Evolutionary conservation across 2,888 invertebrate genomes (phyloP), one percentile per base, ranked within the genome.

Genomic region (Habrosyne pyritoides): DNA sequence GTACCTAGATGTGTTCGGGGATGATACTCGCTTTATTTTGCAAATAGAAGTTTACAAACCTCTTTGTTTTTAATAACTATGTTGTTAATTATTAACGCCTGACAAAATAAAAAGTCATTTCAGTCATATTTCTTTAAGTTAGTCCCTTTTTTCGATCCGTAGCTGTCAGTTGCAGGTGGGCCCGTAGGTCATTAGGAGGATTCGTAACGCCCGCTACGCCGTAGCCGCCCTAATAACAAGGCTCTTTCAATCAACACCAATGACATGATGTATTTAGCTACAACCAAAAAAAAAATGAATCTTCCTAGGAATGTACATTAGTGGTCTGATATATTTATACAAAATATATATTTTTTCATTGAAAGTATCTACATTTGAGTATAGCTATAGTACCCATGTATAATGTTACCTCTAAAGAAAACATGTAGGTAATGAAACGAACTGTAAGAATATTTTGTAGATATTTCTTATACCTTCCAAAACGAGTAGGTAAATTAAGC

Each of bases 111-210:
- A 70, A 64, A 77, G 72, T 74, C 75, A 71, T 79, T 71, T 62
- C 69, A 69, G 68, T 73, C 64, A 71, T 67, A 75, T 77, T 80
- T 74, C 75, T 79, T 82, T 80, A 78, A 79, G 81, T 78, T 71
- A 57, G 65, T 76, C 74, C 75, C 76, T 73, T 73, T 79, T 80
- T 33, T 83, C 76, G 73, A 73, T 70, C 81, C 73, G 74, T 75
- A 81, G 75, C 80, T 78, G 86, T 86, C 88, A 86, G 74, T 65
- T 79, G 81, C 86, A 87, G 85, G 77, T 82, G 85, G 70, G 69
- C 70, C 77, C 77, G 75, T 64, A 63, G 81, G 80, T 85, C 85
- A 86, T 87, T 87, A 85, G 78, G 69, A 71, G 66, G 73, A 67
- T 68, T 75, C 74, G 76, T 69, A 71, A 69, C 67, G 53, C 60